Base-by-base conservation (phyloP, 2,888 invertebrate genomes). In the Caradrina clavipalpis region DNA sequence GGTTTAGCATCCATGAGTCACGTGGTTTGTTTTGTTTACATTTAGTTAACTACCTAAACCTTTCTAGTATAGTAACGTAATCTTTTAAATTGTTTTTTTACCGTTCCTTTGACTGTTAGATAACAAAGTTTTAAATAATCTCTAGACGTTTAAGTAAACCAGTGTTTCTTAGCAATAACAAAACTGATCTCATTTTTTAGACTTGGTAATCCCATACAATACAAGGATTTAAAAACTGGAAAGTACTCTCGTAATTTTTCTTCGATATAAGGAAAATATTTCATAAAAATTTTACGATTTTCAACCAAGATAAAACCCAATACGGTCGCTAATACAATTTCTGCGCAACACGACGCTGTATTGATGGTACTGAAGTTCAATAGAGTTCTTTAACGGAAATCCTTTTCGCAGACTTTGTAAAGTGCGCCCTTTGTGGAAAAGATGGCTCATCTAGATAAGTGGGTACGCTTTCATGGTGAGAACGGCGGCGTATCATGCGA, bases 401-500 rank as follows among this genome's bases (percentile, higher is more conserved):
- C 88, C 89, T 91, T 89, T 74, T 78, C 76, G 73, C 83, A 83
- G 84, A 83, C 86, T 84, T 85, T 85, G 86, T 84, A 91, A 88
- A 88, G 88, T 81, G 81, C 82, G 74, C 71, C 82, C 88, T 93
- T 92, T 92, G 92, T 90, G 82, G 78, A 79, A 78, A 80, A 92
- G 94, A 95, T 94, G 90, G 91, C 90, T 95, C 94, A 94, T 95
- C 94, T 93, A 95, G 95, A 95, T 95, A 95, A 94, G 93, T 91
- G 93, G 91, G 89, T 89, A 87, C 90, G 89, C 94, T 93, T 94
- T 93, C 92, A 92, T 78, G 81, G 79, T 77, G 81, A 81, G 84
- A 81, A 78, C 75, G 80, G 80, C 79, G 81, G 72, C 80, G 76
- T 82, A 85, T 86, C 87, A 82, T 61, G 51, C 72, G 53, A 72